phyloP scores from a whole-genome alignment of 1,140 invertebrate species.

The Scaptodrosophila lebanonensis region DNA sequence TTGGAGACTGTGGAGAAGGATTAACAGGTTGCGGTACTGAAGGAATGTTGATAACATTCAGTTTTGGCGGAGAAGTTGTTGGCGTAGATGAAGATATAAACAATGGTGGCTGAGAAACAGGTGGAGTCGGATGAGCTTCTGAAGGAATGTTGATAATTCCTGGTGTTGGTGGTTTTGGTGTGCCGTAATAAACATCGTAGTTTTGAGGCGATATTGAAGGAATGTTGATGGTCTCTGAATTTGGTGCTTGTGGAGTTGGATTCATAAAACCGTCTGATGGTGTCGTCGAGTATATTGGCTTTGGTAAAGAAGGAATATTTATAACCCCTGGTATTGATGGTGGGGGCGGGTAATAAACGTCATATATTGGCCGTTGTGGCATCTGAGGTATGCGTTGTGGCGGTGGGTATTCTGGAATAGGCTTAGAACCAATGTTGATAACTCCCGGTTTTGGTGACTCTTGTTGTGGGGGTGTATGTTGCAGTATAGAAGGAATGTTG shows the following conservation, averaged over 20 bases:
- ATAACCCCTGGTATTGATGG: constrained; percentile 39
- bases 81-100: neutral
- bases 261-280: constrained; percentile 3
- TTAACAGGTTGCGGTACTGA: too few relatives aligned
- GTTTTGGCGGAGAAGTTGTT: constrained; percentile 48
- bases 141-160: neutral
- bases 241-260: constrained; percentile 81
- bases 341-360: constrained; percentile 36
- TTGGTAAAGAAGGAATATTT: constrained; percentile 30
- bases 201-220: constrained; percentile 83
- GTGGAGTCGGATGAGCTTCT: too few relatives aligned
- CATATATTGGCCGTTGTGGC: constrained; percentile 80
- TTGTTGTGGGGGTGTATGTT: neutral
- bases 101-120: neutral
- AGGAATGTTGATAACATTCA: constrained; percentile 82
- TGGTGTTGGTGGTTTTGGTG: neutral
- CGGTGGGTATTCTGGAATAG: too few relatives aligned
- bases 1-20: neutral
- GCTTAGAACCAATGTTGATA: too few relatives aligned
- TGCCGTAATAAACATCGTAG: constrained; percentile 77
- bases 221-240: constrained; percentile 83
- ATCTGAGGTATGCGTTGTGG: constrained; percentile 78
- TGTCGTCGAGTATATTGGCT: constrained; percentile 14
- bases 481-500: too few relatives aligned
- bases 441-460: constrained; percentile 5